phyloP scores from a whole-genome alignment of 2,797 vertebrate genomes.

The Argya squamiceps region DNA sequence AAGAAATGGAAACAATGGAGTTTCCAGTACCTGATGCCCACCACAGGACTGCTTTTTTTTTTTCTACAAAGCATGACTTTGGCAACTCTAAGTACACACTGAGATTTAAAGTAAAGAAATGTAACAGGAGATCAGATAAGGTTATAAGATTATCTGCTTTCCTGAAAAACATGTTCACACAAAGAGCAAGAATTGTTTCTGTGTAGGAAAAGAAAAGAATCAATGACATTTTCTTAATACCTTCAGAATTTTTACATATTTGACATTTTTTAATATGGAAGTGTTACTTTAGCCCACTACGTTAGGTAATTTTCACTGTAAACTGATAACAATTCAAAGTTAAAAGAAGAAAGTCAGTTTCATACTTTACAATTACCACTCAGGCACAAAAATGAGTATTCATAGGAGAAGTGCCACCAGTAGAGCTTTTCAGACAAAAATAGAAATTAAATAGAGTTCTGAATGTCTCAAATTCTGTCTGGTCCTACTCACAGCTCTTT shows the following conservation, averaged over 20 bases:
- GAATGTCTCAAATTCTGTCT: not conserved
- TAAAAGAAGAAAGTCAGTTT: not conserved
- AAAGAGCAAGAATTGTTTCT: not conserved
- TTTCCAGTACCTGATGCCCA: not conserved
- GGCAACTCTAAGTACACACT: not conserved
- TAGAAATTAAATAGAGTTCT: not conserved
- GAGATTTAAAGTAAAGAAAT: not conserved
- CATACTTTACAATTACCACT: not conserved
- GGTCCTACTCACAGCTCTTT: not conserved
- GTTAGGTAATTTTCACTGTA: not conserved
- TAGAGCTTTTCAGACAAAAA: not conserved
- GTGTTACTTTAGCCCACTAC: not conserved
- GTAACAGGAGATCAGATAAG: not conserved
- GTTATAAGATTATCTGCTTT: not conserved
- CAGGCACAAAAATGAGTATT: not conserved
- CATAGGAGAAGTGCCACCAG: rapidly evolving
- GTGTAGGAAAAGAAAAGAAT: not conserved
- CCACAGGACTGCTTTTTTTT: not conserved
- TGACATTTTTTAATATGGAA: not conserved
- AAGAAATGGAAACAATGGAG: not conserved
- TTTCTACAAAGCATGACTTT: not conserved
- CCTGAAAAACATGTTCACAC: not conserved
- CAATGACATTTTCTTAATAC: not conserved
- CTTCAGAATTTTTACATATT: not conserved
- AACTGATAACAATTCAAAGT: not conserved